Percentiles rank a stretch among this genome's conserved stretches.
phyloP scores from a whole-genome alignment of 2,113 vertebrate species.

The Piprites chloris region DNA sequence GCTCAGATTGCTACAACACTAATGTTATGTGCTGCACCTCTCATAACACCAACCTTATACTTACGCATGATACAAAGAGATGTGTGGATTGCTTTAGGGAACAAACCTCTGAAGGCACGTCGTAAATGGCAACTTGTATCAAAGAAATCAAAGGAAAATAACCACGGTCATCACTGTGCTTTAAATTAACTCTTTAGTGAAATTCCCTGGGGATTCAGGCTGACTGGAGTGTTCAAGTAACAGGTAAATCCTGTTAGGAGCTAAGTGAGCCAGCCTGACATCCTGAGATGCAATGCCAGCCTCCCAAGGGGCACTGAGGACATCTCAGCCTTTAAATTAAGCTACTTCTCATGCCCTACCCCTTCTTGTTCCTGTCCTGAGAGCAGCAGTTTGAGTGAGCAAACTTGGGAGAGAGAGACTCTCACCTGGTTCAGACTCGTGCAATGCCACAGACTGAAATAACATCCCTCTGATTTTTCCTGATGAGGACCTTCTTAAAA shows the following conservation, averaged over 20 bases:
- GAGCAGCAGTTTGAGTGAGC: background rate
- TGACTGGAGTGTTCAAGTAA: background rate
- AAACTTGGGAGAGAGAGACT: background rate
- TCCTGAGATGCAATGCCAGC: background rate
- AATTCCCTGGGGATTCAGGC: background rate
- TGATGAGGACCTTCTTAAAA: background rate
- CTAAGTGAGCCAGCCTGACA: rapidly evolving
- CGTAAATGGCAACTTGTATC: background rate
- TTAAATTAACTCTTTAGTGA: slow-evolving; percentile 40
- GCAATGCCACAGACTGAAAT: background rate
- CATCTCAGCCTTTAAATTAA: background rate
- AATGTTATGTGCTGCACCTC: slow-evolving; percentile 37
- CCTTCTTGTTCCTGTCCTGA: background rate
- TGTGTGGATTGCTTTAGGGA: background rate
- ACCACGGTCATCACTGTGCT: background rate
- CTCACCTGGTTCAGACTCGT: background rate
- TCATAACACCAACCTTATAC: background rate
- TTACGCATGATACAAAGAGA: background rate
- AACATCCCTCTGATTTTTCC: background rate
- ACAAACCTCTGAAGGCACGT: background rate
- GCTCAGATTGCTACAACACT: slow-evolving; percentile 25
- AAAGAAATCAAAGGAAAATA: slow-evolving; percentile 33
- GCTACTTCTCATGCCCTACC: background rate
- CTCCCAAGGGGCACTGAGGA: background rate
- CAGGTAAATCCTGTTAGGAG: slow-evolving; percentile 5